Base-by-base conservation (phyloP, 2,888 invertebrate genomes). In the Nowickia ferox region DNA sequence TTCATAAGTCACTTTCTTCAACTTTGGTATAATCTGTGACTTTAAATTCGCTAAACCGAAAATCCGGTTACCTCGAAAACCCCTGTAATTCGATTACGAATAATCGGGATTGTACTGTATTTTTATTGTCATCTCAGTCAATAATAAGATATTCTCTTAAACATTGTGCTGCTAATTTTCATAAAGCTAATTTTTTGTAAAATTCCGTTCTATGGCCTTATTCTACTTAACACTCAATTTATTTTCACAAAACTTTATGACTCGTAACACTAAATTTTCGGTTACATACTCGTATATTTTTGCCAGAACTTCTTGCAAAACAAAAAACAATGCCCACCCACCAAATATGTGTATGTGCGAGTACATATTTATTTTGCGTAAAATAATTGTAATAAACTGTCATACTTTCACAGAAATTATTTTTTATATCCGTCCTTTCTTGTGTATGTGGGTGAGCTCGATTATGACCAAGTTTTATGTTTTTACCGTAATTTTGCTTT, bases 351-450 rank as follows among this genome's bases (percentile, higher is more conserved):
- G 11, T 42, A 15, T n/a, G 48, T n/a, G n/a, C n/a, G n/a, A n/a
- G n/a, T 48, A 48, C 53, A 53, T 30, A 48, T 66, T 66, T 48
- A 15, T 13, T 71, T 63, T 65, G 65, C 22, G 46, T 9, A 38
- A 76, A 61, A 63, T 55, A 69, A 69, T 63, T 76, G 30, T 61
- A 63, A 40, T 46, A 55, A 76, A 81, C 59, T 61, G 74, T 61
- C 68, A 68, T 53, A 72, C 22, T 65, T 30, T 46, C 61, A 9
- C 17, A 76, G 53, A 65, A 76, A 55, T 61, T n/a, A 76, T 57
- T 42, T 76, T 71, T 71, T 72, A 79, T 69, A 76, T 82, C 48
- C 69, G 46, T 55, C 63, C 51, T 44, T 53, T 51, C 30, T 44
- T 42, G 17, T 17, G 9, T 19, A 11, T n/a, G 51, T 19, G 22